phyloP scores from a whole-genome alignment of 2,113 vertebrate species.

The Cyanoderma ruficeps region DNA sequence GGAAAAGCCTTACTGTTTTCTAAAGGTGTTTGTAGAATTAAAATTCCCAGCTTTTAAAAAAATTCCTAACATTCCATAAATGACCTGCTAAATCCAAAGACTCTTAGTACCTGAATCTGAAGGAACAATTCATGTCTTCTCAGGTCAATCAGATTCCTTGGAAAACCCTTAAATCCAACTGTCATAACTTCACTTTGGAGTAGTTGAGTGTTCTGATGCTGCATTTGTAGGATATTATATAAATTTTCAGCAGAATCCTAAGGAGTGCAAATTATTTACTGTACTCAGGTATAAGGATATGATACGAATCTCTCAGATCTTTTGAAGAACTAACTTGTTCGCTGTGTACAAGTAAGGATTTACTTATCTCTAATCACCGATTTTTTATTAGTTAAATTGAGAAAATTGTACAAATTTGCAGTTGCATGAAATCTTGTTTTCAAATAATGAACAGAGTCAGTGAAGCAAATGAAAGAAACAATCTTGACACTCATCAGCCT shows the following conservation, averaged over 20 bases:
- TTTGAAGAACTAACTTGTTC: not conserved
- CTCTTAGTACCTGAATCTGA: not conserved
- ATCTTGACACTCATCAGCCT: not conserved
- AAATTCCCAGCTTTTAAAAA: fast-evolving
- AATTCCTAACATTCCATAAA: not conserved
- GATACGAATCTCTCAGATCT: not conserved
- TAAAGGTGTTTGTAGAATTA: not conserved
- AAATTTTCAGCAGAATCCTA: not conserved
- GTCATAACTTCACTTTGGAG: not conserved
- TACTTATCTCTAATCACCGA: not conserved
- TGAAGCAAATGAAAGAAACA: not conserved
- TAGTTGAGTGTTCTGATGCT: not conserved
- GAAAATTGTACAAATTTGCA: not conserved
- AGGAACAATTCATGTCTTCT: not conserved
- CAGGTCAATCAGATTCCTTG: not conserved
- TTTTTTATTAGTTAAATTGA: not conserved
- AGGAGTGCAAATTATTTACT: not conserved
- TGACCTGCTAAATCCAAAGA: not conserved
- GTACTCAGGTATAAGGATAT: not conserved
- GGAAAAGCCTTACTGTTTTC: not conserved
- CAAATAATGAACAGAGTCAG: not conserved
- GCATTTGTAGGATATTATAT: not conserved
- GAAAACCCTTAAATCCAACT: not conserved
- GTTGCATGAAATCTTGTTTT: not conserved
- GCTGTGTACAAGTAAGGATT: not conserved